Conservation (phyloP, 2,888 invertebrate genomes). For the Lottia gigantea region DNA sequence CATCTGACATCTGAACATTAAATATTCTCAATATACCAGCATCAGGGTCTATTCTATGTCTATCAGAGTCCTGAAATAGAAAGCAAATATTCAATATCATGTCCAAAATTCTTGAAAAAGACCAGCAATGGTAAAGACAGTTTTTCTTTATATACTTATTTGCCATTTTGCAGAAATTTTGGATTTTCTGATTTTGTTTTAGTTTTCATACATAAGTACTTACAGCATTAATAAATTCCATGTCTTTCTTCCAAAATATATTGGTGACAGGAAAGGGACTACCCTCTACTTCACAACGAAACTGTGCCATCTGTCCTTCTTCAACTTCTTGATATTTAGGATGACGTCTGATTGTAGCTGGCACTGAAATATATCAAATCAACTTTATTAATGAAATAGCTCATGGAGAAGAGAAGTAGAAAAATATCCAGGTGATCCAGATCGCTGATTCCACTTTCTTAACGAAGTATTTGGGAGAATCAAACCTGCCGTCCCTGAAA, state of each 20-base stretch:
- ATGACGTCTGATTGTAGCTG: constrained; percentile 73
- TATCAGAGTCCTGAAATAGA: constrained; percentile 42
- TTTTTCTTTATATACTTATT: no score
- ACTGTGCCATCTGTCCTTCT: constrained; percentile 76
- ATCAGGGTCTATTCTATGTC: constrained; percentile 59
- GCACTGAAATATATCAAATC: constrained; percentile 70
- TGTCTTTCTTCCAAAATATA: constrained; percentile 74
- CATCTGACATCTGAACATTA: constrained; percentile 72
- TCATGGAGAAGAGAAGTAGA: no score
- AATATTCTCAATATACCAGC: constrained; percentile 73
- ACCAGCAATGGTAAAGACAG: no score
- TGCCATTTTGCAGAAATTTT: no score
- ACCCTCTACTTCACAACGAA: constrained; percentile 74
- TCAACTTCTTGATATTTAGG: constrained; percentile 74
- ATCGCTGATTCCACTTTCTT: no score
- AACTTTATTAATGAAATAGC: not conserved
- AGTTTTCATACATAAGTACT: constrained; percentile 18
- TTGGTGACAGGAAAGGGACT: constrained; percentile 72
- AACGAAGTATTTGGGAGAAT: no score
- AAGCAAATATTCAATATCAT: not conserved
- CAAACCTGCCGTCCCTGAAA: no score
- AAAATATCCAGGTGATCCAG: no score
- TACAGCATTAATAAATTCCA: constrained; percentile 47
- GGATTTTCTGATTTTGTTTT: no score
- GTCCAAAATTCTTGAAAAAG: not conserved